Evolutionary conservation across 2,113 vertebrate genomes (phyloP).

Genomic region (Erinaceus europaeus): DNA sequence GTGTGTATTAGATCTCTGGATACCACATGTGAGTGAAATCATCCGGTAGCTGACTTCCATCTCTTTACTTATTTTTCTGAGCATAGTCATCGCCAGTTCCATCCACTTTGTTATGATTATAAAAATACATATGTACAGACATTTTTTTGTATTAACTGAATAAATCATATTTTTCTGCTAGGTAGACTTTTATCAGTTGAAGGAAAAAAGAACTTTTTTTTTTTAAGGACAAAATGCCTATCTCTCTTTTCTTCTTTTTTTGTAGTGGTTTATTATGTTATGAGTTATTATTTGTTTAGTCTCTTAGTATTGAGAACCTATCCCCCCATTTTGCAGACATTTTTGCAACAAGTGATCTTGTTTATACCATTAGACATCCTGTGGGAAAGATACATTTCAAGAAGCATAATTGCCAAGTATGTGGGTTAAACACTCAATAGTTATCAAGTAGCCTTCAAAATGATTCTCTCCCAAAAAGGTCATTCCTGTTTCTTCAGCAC

Average conservation of each 20-base stretch:
- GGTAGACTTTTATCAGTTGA: neutral
- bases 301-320: neutral
- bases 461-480: too few relatives aligned
- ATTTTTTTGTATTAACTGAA: neutral
- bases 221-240: neutral
- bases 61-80: too few relatives aligned
- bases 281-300: neutral
- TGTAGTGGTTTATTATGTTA: too few relatives aligned
- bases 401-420: neutral
- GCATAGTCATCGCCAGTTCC: too few relatives aligned
- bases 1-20: too few relatives aligned
- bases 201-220: neutral
- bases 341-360: neutral
- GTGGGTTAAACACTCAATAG: neutral
- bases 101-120: neutral
- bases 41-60: too few relatives aligned
- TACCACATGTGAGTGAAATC: too few relatives aligned
- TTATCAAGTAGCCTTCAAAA: neutral
- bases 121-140: neutral
- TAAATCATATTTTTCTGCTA: neutral
- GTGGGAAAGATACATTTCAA: neutral
- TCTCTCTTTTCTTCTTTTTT: too few relatives aligned
- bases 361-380: neutral
- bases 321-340: neutral
- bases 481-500: too few relatives aligned